These are phyloP conservation scores for Mimumesa dahlbomi DNA, from an alignment of 2,888 invertebrate species.

Conservation along the genomic window DNA sequence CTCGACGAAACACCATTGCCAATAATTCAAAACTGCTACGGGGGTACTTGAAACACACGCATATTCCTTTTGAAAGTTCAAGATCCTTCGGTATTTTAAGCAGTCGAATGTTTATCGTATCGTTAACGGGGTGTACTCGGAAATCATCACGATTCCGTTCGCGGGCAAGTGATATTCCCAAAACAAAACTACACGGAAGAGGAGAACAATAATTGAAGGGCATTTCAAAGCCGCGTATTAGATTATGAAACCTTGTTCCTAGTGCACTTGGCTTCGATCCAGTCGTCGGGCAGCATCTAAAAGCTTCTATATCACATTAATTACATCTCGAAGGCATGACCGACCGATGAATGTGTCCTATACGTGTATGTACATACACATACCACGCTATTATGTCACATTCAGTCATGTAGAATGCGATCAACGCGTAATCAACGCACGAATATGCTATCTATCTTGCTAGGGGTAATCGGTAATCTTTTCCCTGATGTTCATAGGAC, in stretches of 20 bases:
- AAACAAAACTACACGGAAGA: conserved; percentile 3
- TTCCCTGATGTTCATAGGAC: too few species aligned
- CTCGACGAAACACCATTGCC: conserved; percentile 4
- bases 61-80: not conserved
- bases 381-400: too few species aligned
- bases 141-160: not conserved
- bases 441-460: too few species aligned
- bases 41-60: not conserved
- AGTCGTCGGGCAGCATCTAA: conserved; percentile 20
- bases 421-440: too few species aligned
- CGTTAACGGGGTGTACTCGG: too few species aligned
- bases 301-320: conserved; percentile 31
- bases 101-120: too few species aligned
- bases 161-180: too few species aligned
- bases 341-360: too few species aligned
- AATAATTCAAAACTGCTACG: not conserved
- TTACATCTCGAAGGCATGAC: conserved; percentile 24
- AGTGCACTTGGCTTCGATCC: conserved; percentile 42
- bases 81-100: not conserved
- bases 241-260: conserved; percentile 45
- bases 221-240: conserved; percentile 27
- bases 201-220: not conserved
- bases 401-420: too few species aligned
- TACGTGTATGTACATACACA: too few species aligned
- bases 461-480: too few species aligned